phyloP scores from a whole-genome alignment of 2,888 invertebrate genomes.

The Cryptops parisi region DNA sequence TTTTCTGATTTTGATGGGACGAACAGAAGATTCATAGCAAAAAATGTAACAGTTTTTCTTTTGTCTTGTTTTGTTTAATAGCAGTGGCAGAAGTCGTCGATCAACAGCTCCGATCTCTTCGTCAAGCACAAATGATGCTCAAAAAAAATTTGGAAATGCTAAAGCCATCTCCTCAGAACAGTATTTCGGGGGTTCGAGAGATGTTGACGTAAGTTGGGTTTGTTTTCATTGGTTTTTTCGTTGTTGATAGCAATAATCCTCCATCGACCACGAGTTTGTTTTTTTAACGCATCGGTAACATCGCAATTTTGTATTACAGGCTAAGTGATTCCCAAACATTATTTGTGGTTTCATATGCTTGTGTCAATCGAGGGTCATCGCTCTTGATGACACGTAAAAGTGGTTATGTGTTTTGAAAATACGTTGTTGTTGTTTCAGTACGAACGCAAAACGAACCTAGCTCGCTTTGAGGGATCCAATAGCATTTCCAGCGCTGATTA shows the following conservation, averaged over 20 bases:
- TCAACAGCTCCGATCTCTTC: conserved; percentile 8
- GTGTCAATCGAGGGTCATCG: too few species aligned
- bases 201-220: conserved; percentile 37
- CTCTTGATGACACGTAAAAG: not conserved
- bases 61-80: not conserved
- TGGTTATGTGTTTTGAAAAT: conserved; percentile 2
- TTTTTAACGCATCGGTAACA: too few species aligned
- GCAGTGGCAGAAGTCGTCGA: conserved; percentile 18
- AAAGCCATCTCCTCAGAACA: conserved; percentile 97
- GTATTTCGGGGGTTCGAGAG: conserved; percentile 64
- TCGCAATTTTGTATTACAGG: too few species aligned
- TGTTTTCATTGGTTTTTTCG: not conserved
- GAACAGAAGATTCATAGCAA: too few species aligned
- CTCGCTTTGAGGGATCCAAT: conserved; percentile 80
- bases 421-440: conserved; percentile 28
- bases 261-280: not conserved
- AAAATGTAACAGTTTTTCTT: not conserved
- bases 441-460: conserved; percentile 42
- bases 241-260: not conserved
- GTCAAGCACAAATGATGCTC: conserved; percentile 47
- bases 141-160: conserved; percentile 91
- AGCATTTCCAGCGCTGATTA: conserved; percentile 95
- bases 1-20: too few species aligned
- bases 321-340: too few species aligned
- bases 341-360: too few species aligned